These are phyloP conservation scores for Penaeus indicus DNA, from an alignment of 1,140 invertebrate genomes.

Conservation along the genomic window DNA sequence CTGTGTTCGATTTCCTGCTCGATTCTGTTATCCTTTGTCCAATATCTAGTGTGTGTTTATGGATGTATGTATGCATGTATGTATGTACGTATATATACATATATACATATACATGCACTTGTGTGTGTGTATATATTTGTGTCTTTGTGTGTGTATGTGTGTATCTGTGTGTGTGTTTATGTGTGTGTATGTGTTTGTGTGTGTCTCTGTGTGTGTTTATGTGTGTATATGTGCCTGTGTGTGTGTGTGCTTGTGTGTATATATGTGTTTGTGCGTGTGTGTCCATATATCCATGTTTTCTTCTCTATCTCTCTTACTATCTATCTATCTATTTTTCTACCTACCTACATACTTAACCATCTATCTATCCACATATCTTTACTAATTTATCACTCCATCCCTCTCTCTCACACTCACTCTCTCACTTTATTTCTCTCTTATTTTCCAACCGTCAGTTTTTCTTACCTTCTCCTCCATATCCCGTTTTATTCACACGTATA, in stretches of 20 bases:
- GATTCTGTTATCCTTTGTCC: too few species aligned
- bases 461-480: too few species aligned
- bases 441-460: too few species aligned
- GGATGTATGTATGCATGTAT: not conserved
- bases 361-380: not conserved
- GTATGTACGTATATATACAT: not conserved
- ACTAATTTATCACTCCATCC: not conserved
- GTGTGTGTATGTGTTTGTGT: not conserved
- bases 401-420: too few species aligned
- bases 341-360: not conserved
- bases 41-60: not conserved
- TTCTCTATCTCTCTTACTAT: not conserved
- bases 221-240: not conserved
- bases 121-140: conserved; percentile 1
- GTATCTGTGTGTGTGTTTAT: conserved; percentile 20
- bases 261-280: not conserved
- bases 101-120: not conserved
- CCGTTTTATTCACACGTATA: too few species aligned
- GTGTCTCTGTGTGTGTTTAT: not conserved
- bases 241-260: not conserved
- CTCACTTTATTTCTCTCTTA: too few species aligned
- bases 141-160: conserved; percentile 26
- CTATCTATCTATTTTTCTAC: not conserved
- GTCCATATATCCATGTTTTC: not conserved
- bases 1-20: too few species aligned